Base-by-base conservation (phyloP, 2,797 vertebrate genomes). In the Hoplostethus mediterraneus region DNA sequence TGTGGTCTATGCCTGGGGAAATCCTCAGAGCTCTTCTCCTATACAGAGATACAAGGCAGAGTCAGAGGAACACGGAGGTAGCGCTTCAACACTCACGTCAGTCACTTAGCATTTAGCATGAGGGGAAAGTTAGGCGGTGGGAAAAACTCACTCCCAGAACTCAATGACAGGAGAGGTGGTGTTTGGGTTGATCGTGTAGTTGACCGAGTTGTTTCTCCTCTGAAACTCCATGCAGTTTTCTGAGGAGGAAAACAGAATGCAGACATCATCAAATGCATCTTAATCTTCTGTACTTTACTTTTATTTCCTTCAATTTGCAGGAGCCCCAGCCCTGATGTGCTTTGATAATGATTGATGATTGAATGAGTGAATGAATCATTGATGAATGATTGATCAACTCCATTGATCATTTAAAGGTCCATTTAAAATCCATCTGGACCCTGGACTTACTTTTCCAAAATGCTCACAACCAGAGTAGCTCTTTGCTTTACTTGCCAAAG, bases 101-200 rank as follows among this genome's bases (percentile, higher is more conserved):
- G 40, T 2, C 2, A 56, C 2, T 3, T 36, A 55, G 42, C 28
- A 56, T 3, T 3, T 36, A 55, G 42, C 11, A 16, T 10, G 0
- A 1, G 55, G 38, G 44, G 1, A 51, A 52, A 2, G n/a, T 5
- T 2, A 4, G 45, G 8, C 6, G 0, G 30, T 21, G 4, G 6
- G 14, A 42, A 48, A 48, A 73, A 97, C 98, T 96, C 94, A 99
- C 98, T 99, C 98, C 98, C 98, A 99, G 92, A 99, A 99, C 89
- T 99, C 98, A 0, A 97, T 97, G 84, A 99, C 97, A 0, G 97
- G 97, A 36, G 97, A 99, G 3, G 97, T 98, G 80, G 75, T 80
- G 0, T 99, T 98, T 13, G 83, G 90, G 0, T 84, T 40, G 59
- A 75, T 6, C 5, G 88, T 95, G 77, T 88, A 45, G 0, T 95